Evolutionary conservation across 2,888 invertebrate genomes (phyloP), one percentile per base, ranked within the genome.

Genomic region (Actias luna): DNA sequence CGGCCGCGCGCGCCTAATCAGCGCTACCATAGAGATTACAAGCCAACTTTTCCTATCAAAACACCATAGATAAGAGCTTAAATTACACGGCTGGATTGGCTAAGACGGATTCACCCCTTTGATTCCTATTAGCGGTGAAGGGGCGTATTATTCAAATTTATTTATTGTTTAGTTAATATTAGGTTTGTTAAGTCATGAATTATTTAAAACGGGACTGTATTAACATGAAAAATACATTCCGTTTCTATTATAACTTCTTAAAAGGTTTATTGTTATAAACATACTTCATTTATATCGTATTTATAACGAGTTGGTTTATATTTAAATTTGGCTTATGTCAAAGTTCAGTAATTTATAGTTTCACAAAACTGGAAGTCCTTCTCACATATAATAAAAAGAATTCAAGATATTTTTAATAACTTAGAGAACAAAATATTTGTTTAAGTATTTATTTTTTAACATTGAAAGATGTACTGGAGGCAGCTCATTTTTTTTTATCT

Each of bases 41-140:
- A 88, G 83, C 88, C 84, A 91, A 91, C 88, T 91, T 91, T 88
- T 88, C 87, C 88, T 87, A 89, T 88, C 89, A 88, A 80, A 84
- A 88, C 92, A 84, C 88, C 89, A 85, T 84, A 91, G 89, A 91
- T 91, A 91, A 91, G 69, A 83, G 85, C 81, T 86, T 84, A 85
- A 85, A 90, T 90, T 89, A 88, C 84, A 87, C 84, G 90, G 86
- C 67, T 79, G 87, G 87, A 79, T 86, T 85, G 81, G 80, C 80
- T 61, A 61, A 61, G 64, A 61, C 61, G 60, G 63, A 63, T 57
- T 58, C 63, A 62, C 62, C 58, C 52, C 63, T 58, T 61, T 50
- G 36, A 62, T 63, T 58, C 59, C 62, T 61, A 39, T 55, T 52
- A 29, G 33, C 36, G 59, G 60, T 46, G 46, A 22, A 59, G 62